Evolutionary conservation across 1,140 invertebrate species (phyloP).

Genomic region (Patella vulgata): DNA sequence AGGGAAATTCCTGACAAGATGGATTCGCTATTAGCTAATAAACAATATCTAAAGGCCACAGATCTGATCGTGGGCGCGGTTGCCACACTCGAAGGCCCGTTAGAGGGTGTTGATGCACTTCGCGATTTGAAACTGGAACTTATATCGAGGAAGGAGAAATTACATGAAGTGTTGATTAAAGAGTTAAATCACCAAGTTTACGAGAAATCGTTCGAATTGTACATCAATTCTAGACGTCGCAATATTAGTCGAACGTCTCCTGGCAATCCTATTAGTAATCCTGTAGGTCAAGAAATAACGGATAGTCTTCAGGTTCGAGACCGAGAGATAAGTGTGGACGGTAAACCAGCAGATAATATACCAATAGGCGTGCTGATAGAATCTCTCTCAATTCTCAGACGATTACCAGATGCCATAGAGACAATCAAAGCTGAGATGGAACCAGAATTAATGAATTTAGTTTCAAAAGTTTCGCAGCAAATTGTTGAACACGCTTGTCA

Average conservation of each 20-base stretch:
- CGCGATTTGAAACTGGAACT: conserved; percentile 80
- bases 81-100: conserved; percentile 75
- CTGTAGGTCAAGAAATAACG: no score
- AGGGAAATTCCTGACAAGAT: conserved; percentile 82
- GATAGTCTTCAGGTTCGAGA: conserved; percentile 18
- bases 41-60: conserved; percentile 88
- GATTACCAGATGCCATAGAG: conserved; percentile 85
- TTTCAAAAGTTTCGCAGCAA: conserved; percentile 80
- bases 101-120: conserved; percentile 84
- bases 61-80: conserved; percentile 75
- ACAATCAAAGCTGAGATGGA: conserved; percentile 84
- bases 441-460: conserved; percentile 78
- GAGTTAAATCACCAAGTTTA: conserved; percentile 82
- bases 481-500: conserved; percentile 66
- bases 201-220: conserved; percentile 54
- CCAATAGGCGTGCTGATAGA: conserved; percentile 76
- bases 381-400: conserved; percentile 84
- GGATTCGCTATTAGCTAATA: conserved; percentile 76
- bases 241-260: no score
- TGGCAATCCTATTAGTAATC: no score
- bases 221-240: conserved; percentile 14
- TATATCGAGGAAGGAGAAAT: conserved; percentile 77
- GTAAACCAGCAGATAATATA: no score
- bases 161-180: conserved; percentile 76
- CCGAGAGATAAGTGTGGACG: no score